A percentile compares a stretch with the other conserved stretches of the same genome.
Conservation (phyloP, 2,113 vertebrate species). For the Anoura caudifer region DNA sequence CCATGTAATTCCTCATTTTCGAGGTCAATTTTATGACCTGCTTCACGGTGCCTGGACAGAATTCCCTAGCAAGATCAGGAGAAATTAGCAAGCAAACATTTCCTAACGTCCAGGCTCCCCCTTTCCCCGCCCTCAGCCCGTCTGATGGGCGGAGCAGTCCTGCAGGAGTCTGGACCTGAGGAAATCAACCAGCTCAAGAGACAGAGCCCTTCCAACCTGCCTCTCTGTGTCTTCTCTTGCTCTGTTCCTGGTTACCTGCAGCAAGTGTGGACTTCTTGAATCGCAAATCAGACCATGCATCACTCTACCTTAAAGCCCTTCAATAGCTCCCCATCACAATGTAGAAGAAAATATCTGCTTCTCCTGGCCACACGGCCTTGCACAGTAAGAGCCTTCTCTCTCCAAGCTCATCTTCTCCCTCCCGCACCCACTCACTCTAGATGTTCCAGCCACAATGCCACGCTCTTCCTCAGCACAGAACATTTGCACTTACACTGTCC, state of each 20-base stretch:
- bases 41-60: background rate
- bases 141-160: background rate
- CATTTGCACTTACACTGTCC: background rate
- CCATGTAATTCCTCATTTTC: background rate
- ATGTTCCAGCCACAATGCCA: fast-evolving
- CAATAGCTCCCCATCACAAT: background rate
- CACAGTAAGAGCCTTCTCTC: background rate
- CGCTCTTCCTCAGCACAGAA: background rate
- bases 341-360: background rate
- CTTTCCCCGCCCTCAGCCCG: fast-evolving
- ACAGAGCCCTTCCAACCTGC: background rate
- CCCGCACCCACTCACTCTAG: background rate
- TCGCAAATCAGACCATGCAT: background rate
- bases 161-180: background rate
- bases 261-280: background rate
- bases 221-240: background rate
- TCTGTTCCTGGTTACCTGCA: background rate
- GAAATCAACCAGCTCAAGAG: background rate
- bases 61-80: background rate
- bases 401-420: background rate
- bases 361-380: background rate
- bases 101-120: background rate
- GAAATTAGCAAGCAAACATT: background rate
- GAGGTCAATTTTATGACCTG: background rate
- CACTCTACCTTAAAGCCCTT: background rate